A percentile compares a stretch with the other conserved stretches of the same genome.
These are phyloP conservation scores for Tragelaphus scriptus DNA, from an alignment of 2,113 vertebrate species.

Conservation along the genomic window DNA sequence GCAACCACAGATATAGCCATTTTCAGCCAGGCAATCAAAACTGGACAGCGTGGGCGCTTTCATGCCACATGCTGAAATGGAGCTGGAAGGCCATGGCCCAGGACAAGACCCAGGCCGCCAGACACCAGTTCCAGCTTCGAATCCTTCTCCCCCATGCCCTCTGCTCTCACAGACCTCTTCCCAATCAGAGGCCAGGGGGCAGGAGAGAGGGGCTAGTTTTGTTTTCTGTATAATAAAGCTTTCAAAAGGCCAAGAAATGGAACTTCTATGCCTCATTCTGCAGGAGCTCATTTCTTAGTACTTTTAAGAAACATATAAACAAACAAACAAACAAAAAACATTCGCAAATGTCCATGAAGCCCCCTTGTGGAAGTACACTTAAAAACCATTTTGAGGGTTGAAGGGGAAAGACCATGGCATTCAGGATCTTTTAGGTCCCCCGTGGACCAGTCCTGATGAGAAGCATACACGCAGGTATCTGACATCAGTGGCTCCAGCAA, in stretches of 20 bases:
- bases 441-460: fast-evolving
- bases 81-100: background rate
- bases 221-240: conserved; percentile 35
- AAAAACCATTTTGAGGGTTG: conserved; percentile 33
- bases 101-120: background rate
- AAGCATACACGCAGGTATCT: fast-evolving
- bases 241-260: conserved; percentile 4
- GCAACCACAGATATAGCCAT: background rate
- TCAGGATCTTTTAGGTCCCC: background rate
- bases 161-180: background rate
- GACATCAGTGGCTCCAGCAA: background rate
- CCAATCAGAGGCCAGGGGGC: background rate
- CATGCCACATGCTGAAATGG: background rate
- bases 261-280: background rate
- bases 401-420: background rate
- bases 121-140: background rate
- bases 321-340: conserved; percentile 22
- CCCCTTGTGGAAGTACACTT: conserved; percentile 83
- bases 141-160: background rate
- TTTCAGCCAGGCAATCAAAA: background rate
- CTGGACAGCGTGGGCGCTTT: background rate
- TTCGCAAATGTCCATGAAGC: conserved; percentile 72
- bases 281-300: conserved; percentile 19
- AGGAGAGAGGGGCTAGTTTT: background rate
- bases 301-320: conserved; percentile 47